phyloP scores from a whole-genome alignment of 92 coral and sea anemone species.

The Epizoanthus rinbou region DNA sequence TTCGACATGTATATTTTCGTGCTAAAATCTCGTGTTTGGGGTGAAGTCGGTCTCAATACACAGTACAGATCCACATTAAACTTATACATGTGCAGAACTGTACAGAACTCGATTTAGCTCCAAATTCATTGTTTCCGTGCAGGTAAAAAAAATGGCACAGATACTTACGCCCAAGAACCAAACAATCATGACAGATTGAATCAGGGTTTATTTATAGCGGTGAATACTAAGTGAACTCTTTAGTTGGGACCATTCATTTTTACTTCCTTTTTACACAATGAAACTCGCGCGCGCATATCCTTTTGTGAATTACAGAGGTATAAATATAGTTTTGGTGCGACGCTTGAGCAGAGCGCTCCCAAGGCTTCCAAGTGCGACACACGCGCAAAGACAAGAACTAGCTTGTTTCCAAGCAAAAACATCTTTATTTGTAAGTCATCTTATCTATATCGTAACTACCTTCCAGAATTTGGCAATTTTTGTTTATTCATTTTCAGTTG shows the following conservation, averaged over 20 bases:
- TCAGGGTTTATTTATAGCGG: slow-evolving; percentile 37
- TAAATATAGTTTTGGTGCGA: slow-evolving; percentile 13
- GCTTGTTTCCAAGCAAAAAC: neutral
- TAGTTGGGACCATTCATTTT: slow-evolving; percentile 30
- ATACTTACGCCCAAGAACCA: neutral
- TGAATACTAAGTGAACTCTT: slow-evolving; percentile 34
- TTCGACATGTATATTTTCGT: neutral
- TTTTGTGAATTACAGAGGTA: slow-evolving; percentile 10
- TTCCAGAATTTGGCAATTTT: neutral
- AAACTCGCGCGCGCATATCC: slow-evolving; percentile 29
- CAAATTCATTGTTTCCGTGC: neutral
- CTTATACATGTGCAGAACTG: no score
- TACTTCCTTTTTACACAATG: slow-evolving; percentile 22
- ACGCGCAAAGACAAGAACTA: neutral
- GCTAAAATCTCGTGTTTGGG: neutral
- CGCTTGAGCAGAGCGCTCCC: neutral
- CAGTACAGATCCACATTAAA: no score
- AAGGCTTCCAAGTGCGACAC: neutral
- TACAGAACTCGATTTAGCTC: neutral
- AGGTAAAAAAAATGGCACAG: neutral
- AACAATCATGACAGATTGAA: slow-evolving; percentile 9
- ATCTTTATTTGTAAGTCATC: slow-evolving; percentile 18
- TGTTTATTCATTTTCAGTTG: neutral
- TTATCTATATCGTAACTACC: neutral
- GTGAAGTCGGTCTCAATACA: no score